A percentile compares a stretch with the other conserved stretches of the same genome.
phyloP scores from a whole-genome alignment of 2,797 vertebrate species.

The Poeciliopsis paucimaculata region DNA sequence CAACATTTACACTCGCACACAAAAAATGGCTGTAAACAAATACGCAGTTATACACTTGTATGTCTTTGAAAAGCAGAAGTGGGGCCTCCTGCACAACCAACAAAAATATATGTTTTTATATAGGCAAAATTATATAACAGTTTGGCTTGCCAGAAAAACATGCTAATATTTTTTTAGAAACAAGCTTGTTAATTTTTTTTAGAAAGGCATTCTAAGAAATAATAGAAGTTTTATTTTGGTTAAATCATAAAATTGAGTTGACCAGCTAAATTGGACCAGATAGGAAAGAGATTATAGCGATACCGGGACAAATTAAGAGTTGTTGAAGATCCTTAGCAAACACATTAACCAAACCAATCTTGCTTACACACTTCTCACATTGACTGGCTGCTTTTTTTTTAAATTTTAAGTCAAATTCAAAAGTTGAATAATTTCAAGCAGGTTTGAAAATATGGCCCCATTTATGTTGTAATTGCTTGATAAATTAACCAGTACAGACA shows the following conservation, averaged over 20 bases:
- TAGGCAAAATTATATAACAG: not conserved
- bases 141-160: not conserved
- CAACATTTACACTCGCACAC: too few species aligned
- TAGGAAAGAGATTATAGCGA: not conserved
- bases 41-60: too few species aligned
- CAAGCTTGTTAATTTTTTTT: not conserved
- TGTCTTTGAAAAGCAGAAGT: too few species aligned
- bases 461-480: conserved; percentile 76
- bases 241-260: not conserved
- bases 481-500: conserved; percentile 79
- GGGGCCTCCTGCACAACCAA: too few species aligned
- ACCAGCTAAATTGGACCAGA: not conserved
- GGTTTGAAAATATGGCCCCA: conserved; percentile 56
- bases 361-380: not conserved
- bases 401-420: conserved; percentile 10
- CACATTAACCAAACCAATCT: not conserved
- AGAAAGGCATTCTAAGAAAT: not conserved
- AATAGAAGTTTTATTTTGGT: not conserved
- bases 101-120: not conserved
- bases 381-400: conserved; percentile 5
- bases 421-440: conserved; percentile 34
- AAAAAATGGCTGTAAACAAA: too few species aligned
- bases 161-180: not conserved
- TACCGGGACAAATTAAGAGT: not conserved
- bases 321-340: not conserved